These are phyloP conservation scores for Poicephalus gulielmi DNA, from an alignment of 2,113 vertebrate genomes.

Conservation along the genomic window DNA sequence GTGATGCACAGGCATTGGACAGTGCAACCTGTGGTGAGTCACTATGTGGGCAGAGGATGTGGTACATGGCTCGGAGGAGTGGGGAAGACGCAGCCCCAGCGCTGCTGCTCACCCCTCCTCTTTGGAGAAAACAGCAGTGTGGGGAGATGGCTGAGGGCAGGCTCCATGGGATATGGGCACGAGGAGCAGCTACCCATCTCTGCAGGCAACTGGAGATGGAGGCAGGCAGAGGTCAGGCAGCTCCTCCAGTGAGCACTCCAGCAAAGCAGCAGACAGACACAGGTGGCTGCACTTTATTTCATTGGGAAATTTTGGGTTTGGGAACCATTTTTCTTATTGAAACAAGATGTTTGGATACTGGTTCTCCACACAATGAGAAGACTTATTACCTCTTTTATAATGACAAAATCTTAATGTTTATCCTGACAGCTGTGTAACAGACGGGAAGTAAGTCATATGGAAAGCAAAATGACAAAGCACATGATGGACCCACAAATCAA, in stretches of 20 bases:
- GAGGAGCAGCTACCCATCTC: neutral
- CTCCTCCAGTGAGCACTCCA: neutral
- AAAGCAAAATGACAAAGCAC: neutral
- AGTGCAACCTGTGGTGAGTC: neutral
- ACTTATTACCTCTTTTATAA: neutral
- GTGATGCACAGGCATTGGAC: neutral
- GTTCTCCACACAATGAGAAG: neutral
- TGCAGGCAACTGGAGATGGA: neutral
- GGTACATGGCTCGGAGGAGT: neutral
- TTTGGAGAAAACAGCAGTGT: neutral
- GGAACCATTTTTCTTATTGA: neutral
- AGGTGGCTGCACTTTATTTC: neutral
- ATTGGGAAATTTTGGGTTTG: neutral
- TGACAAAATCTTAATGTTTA: neutral
- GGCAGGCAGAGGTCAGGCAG: neutral
- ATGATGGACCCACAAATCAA: neutral
- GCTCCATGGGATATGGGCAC: accelerated
- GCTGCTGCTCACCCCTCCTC: neutral
- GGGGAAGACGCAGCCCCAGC: neutral
- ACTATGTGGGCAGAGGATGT: neutral
- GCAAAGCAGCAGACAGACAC: neutral
- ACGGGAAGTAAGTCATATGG: neutral
- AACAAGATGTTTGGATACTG: accelerated
- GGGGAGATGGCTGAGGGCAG: neutral
- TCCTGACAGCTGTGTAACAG: neutral